Base-by-base conservation (phyloP, 2,113 vertebrate species). In the Apeltes quadracus region DNA sequence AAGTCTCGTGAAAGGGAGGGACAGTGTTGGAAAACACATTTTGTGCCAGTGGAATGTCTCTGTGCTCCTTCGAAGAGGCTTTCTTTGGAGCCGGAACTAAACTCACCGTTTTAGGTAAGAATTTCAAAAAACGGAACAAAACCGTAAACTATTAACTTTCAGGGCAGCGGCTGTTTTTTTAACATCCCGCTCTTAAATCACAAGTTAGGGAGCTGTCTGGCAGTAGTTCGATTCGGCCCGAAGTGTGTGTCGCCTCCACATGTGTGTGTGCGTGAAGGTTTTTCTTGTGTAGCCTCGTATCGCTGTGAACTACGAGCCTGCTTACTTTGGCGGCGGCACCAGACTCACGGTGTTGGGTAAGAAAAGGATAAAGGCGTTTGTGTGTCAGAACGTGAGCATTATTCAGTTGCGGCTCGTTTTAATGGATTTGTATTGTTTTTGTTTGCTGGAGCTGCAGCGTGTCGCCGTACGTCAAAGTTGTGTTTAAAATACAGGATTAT, bases 91-190 rank as follows among this genome's bases (percentile, higher is more conserved):
- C 78, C 51, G 91, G 91, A 63, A 92, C 90, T 16, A 93, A 91
- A 89, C 86, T 92, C 78, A 90, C 85, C 0, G 81, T 91, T 85
- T 84, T 92, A 85, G 90, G 91, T 92, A 88, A 92, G 90, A 86
- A 78, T 46, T 34, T 32, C 43, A 46, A 16, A 9, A 74, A 44
- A 12, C 25, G 73, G 29, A 43, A n/a, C 7, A 25, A 13, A 13
- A 41, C 34, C 14, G 3, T 8, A 57, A 32, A 55, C 7, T 14
- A 41, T 51, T 38, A 6, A 46, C 13, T 29, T 1, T 12, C 20
- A 46, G 0, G n/a, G 55, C 1, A 55, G 15, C 50, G 46, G 10
- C 18, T 29, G 7, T 4, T 34, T 15, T 38, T 27, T 53, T 46
- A 1, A 43, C 53, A 16, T 48, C 15, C n/a, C 25, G 13, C 9